Conservation (phyloP, 1,140 invertebrate species). For the Polypedilum pembai region DNA sequence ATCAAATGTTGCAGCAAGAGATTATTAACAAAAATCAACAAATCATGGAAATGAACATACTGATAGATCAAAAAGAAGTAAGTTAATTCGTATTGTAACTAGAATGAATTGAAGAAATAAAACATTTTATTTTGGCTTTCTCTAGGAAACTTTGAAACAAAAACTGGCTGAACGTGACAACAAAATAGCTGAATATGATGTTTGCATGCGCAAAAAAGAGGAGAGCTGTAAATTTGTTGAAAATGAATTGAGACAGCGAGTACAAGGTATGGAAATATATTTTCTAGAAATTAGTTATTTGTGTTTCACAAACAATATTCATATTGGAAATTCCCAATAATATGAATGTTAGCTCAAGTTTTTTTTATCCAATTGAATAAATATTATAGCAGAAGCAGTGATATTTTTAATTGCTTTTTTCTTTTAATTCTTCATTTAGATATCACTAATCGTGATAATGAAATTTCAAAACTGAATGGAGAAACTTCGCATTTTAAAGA, state of each 20-base stretch:
- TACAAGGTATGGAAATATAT: background rate
- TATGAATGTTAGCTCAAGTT: too few species aligned
- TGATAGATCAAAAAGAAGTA: conserved; percentile 12
- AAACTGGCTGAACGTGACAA: background rate
- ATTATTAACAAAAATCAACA: background rate
- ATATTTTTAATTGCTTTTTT: too few species aligned
- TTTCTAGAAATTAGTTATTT: too few species aligned
- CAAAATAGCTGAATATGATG: background rate
- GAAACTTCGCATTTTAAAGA: conserved; percentile 37
- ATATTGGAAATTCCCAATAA: too few species aligned
- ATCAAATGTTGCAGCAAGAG: conserved; percentile 37
- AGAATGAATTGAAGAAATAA: background rate
- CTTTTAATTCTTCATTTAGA: conserved; percentile 1
- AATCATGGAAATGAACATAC: background rate
- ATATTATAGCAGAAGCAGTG: too few species aligned
- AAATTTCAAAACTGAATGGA: conserved; percentile 27
- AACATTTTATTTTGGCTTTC: background rate
- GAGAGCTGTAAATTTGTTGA: background rate
- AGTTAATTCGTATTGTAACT: background rate
- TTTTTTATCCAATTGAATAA: too few species aligned
- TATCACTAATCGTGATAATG: conserved; percentile 32
- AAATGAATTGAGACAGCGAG: conserved; percentile 1
- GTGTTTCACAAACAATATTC: too few species aligned
- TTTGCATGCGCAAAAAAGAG: background rate
- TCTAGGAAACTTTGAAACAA: background rate